Evolutionary conservation across 2,113 vertebrate species (phyloP).

Genomic region (Syrrhaptes paradoxus): DNA sequence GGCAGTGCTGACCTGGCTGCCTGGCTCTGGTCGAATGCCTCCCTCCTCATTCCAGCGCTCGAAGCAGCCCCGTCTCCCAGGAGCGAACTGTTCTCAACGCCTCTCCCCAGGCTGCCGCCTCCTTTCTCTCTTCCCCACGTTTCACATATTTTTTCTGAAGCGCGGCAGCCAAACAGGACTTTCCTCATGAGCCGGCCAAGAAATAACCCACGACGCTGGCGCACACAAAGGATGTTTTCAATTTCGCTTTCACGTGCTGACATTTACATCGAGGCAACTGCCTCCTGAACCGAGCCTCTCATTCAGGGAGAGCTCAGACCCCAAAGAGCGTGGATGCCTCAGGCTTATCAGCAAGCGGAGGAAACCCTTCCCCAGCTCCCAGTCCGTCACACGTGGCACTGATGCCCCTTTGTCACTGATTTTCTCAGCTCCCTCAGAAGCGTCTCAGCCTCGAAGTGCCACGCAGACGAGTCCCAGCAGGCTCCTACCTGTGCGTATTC

Average conservation of each 20-base stretch:
- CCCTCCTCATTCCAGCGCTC: not conserved
- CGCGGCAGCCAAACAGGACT: not conserved
- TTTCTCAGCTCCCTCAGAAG: not conserved
- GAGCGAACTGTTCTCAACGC: not conserved
- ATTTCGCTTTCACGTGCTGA: not conserved
- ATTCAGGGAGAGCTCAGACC: accelerated
- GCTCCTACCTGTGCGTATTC: not conserved
- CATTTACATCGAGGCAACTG: not conserved
- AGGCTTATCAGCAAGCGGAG: not conserved
- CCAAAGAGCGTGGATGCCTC: not conserved
- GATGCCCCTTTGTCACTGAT: not conserved
- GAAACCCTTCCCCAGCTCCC: not conserved
- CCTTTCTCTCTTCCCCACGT: not conserved
- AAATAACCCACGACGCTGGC: not conserved
- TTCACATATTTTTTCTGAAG: not conserved
- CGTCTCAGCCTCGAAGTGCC: not conserved
- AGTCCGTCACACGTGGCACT: not conserved
- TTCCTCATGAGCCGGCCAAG: not conserved
- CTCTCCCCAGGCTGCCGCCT: not conserved
- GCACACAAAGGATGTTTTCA: slow-evolving; percentile 39
- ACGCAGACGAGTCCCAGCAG: not conserved
- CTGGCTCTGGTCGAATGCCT: not conserved
- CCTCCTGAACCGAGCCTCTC: not conserved
- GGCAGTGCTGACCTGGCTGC: not conserved
- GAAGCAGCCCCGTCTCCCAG: not conserved